Conservation (phyloP, 2,888 invertebrate species). For the Pegoplata infirma region DNA sequence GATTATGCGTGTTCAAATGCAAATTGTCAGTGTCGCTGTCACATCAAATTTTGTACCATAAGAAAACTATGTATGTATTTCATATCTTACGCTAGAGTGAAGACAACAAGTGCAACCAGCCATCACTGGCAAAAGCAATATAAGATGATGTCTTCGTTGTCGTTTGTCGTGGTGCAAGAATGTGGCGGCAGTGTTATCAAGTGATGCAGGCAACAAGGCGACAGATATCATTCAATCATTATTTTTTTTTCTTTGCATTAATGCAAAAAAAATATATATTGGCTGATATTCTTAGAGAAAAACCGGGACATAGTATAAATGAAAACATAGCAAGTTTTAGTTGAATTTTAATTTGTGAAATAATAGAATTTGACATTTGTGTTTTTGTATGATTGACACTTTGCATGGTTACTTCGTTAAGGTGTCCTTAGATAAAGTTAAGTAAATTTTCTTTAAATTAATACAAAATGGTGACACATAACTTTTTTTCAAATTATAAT, state of each 20-base stretch:
- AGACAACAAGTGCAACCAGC: conserved; percentile 64
- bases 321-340: too few species aligned
- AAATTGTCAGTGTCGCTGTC: conserved; percentile 63
- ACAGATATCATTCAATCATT: conserved; percentile 63
- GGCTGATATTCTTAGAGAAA: conserved; percentile 38
- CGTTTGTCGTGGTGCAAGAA: conserved; percentile 50
- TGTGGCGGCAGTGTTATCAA: conserved; percentile 54
- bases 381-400: too few species aligned
- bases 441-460: too few species aligned
- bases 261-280: conserved; percentile 35
- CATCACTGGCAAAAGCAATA: conserved; percentile 61
- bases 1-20: conserved; percentile 61
- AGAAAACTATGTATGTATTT: conserved; percentile 25
- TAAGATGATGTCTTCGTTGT: conserved; percentile 57
- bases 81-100: conserved; percentile 63
- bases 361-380: too few species aligned
- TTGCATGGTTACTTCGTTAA: too few species aligned
- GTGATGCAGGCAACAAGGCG: conserved; percentile 60
- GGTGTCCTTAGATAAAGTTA: too few species aligned
- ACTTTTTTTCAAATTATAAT: too few species aligned
- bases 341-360: too few species aligned
- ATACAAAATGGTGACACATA: too few species aligned
- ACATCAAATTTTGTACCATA: conserved; percentile 53
- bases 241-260: conserved; percentile 4
- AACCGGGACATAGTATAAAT: too few species aligned